Evolutionary conservation across 2,888 invertebrate genomes (phyloP).

Genomic region (Coenonympha arcania): DNA sequence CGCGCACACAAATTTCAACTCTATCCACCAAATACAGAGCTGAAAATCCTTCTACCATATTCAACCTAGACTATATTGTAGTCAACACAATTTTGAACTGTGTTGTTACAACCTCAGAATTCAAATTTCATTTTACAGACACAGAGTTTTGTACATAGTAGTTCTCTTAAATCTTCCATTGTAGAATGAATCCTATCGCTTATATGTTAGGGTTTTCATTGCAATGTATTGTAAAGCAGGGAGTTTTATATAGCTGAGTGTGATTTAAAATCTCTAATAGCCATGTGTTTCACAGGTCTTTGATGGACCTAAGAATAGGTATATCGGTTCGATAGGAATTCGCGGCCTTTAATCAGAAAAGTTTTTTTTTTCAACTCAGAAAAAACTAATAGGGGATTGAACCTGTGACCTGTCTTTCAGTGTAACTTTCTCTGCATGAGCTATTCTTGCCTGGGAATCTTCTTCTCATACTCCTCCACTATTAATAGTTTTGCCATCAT

Average conservation of each 20-base stretch:
- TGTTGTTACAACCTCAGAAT: background rate
- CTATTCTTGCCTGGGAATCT: no score
- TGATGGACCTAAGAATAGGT: slow-evolving; percentile 22
- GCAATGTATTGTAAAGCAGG: background rate
- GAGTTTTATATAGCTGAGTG: slow-evolving; percentile 36
- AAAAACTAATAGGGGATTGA: no score
- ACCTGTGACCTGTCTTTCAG: no score
- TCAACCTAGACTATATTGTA: background rate
- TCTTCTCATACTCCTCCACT: no score
- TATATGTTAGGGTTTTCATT: slow-evolving; percentile 6
- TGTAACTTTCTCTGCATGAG: no score
- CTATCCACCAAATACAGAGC: background rate
- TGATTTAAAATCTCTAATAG: slow-evolving; percentile 40
- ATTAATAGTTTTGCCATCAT: no score
- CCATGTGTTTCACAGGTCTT: slow-evolving; percentile 37
- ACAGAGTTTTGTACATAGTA: background rate
- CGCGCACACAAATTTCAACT: slow-evolving; percentile 16
- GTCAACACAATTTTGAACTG: background rate
- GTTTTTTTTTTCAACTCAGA: no score
- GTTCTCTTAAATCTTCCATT: background rate
- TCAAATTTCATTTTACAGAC: slow-evolving; percentile 4
- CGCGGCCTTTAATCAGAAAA: no score
- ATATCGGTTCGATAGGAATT: background rate
- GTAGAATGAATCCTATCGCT: background rate
- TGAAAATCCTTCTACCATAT: slow-evolving; percentile 3